These are phyloP conservation scores for Polydrusus pterygomalis DNA, from an alignment of 2,888 invertebrate genomes.

Conservation along the genomic window DNA sequence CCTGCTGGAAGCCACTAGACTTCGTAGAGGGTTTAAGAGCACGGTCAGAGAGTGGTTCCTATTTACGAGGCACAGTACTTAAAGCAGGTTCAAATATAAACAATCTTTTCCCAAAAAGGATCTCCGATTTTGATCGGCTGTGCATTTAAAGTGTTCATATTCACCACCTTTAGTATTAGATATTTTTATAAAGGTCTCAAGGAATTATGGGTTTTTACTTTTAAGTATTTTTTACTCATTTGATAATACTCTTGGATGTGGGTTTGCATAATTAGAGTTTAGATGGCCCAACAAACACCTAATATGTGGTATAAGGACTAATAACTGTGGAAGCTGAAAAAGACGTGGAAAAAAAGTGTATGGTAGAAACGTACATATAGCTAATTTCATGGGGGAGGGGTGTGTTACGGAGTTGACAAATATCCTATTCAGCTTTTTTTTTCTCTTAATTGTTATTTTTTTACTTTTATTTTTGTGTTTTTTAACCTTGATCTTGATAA, in stretches of 20 bases:
- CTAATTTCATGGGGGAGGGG: too few species aligned
- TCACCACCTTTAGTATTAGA: constrained; percentile 49
- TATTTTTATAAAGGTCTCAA: constrained; percentile 41
- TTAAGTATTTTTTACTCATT: background rate
- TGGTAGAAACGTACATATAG: too few species aligned
- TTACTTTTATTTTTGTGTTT: too few species aligned
- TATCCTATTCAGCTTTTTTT: too few species aligned
- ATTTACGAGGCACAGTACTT: constrained; percentile 59
- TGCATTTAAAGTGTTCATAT: constrained; percentile 70
- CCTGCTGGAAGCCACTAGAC: constrained; percentile 72
- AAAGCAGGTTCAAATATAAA: constrained; percentile 50
- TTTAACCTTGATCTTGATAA: too few species aligned
- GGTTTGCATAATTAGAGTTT: too few species aligned
- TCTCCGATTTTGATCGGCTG: constrained; percentile 70
- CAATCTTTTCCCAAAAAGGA: constrained; percentile 59
- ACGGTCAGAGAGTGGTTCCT: constrained; percentile 62
- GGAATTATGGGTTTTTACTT: constrained; percentile 2
- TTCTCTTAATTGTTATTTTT: too few species aligned
- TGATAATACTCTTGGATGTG: background rate
- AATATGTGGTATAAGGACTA: too few species aligned
- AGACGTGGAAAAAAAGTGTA: too few species aligned
- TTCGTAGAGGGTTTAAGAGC: constrained; percentile 54
- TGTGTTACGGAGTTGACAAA: too few species aligned
- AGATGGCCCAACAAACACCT: too few species aligned
- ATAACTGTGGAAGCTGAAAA: too few species aligned